Conservation (phyloP, 1,140 invertebrate species). For the Tetraneura akinire region DNA sequence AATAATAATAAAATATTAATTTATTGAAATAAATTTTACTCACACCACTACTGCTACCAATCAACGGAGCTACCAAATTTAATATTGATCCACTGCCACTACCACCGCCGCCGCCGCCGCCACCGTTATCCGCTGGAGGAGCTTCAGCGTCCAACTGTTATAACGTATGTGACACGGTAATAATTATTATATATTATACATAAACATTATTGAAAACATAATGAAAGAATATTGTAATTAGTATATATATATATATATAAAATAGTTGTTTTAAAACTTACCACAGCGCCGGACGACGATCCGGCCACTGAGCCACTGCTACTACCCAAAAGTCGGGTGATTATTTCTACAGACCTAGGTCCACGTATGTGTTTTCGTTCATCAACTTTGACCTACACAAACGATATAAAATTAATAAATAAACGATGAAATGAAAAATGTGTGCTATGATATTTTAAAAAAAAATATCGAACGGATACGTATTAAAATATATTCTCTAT, state of each 20-base stretch:
- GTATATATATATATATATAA: too few species aligned
- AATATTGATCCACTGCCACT: slow-evolving; percentile 53
- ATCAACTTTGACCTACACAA: background rate
- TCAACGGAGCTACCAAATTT: slow-evolving; percentile 53
- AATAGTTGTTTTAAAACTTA: background rate
- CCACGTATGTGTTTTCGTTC: background rate
- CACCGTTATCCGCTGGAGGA: background rate
- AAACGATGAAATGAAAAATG: too few species aligned
- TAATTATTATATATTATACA: too few species aligned
- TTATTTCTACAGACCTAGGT: background rate
- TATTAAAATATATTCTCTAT: too few species aligned
- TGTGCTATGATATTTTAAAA: too few species aligned
- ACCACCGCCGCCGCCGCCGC: slow-evolving; percentile 36
- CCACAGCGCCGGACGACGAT: slow-evolving; percentile 1
- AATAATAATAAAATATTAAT: too few species aligned
- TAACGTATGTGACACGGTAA: too few species aligned
- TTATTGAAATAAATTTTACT: too few species aligned
- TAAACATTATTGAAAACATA: too few species aligned
- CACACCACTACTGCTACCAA: slow-evolving; percentile 54
- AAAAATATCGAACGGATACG: too few species aligned
- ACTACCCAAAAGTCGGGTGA: slow-evolving; percentile 26
- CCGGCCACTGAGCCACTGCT: slow-evolving; percentile 21
- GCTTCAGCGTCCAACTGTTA: background rate
- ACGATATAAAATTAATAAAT: background rate
- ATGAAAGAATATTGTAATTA: too few species aligned